These are phyloP conservation scores for Protomyctophum bolini DNA, from an alignment of 2,113 vertebrate genomes.

Conservation along the genomic window DNA sequence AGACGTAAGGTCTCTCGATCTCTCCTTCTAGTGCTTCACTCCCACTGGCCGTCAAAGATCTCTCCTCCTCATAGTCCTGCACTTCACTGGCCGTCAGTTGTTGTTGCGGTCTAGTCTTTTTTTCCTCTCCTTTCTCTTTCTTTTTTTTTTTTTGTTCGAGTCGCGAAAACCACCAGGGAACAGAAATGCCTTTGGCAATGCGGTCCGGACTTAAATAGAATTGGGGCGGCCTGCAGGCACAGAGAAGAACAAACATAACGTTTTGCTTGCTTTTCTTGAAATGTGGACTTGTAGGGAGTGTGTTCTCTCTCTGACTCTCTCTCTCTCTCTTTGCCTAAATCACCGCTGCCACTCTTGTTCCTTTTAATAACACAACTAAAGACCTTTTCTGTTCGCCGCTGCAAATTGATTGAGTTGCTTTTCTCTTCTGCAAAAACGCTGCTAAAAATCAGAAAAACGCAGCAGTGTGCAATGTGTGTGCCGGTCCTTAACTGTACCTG, in stretches of 20 bases:
- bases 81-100: slow-evolving; percentile 8
- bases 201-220: slow-evolving; percentile 63
- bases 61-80: too few species aligned
- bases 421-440: too few species aligned
- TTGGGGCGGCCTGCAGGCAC: slow-evolving; percentile 25
- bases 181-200: slow-evolving; percentile 58
- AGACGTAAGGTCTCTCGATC: slow-evolving; percentile 55
- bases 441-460: too few species aligned
- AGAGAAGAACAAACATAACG: slow-evolving; percentile 5
- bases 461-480: too few species aligned
- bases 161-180: slow-evolving; percentile 24
- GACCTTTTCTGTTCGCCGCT: too few species aligned
- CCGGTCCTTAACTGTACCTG: too few species aligned
- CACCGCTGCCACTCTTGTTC: too few species aligned
- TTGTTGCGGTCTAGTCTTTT: slow-evolving; percentile 5
- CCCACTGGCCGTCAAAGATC: background rate
- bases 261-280: slow-evolving; percentile 45
- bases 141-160: background rate
- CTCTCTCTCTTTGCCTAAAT: too few species aligned
- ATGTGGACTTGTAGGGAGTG: background rate
- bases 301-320: background rate
- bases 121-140: too few species aligned
- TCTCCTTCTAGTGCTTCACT: too few species aligned
- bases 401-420: too few species aligned
- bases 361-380: too few species aligned